Evolutionary conservation across 2,888 invertebrate species (phyloP).

Genomic region (Nomada ferruginata): DNA sequence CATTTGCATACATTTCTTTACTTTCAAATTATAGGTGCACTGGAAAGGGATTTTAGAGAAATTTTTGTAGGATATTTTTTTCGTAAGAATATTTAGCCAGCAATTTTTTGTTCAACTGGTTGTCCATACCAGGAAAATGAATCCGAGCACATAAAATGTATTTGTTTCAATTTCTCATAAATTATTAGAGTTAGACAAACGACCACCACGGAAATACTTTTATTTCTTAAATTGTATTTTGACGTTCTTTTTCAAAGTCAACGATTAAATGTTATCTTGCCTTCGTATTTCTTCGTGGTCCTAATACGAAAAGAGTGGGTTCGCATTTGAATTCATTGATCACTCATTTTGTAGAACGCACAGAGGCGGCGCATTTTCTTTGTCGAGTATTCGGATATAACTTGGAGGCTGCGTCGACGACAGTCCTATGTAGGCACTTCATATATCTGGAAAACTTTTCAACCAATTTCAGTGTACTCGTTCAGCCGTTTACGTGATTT

Average conservation of each 20-base stretch:
- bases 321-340: conserved; percentile 16
- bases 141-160: no score
- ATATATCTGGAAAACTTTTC: conserved; percentile 15
- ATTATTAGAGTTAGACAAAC: no score
- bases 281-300: not conserved
- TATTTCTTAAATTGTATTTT: no score
- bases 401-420: conserved; percentile 17
- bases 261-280: not conserved
- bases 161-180: no score
- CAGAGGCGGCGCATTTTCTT: conserved; percentile 10
- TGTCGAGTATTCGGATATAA: conserved; percentile 31
- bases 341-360: not conserved
- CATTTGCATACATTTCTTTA: no score
- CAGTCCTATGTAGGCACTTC: not conserved
- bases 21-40: no score
- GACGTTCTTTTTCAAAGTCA: no score
- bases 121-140: no score
- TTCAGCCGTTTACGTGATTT: not conserved
- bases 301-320: not conserved
- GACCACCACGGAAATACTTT: no score
- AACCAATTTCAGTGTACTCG: conserved; percentile 10
- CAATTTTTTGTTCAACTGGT: not conserved
- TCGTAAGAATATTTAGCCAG: no score
- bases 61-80: no score
- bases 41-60: no score